These are phyloP conservation scores for Semicossyphus pulcher DNA, from an alignment of 2,113 vertebrate species.

Conservation along the genomic window DNA sequence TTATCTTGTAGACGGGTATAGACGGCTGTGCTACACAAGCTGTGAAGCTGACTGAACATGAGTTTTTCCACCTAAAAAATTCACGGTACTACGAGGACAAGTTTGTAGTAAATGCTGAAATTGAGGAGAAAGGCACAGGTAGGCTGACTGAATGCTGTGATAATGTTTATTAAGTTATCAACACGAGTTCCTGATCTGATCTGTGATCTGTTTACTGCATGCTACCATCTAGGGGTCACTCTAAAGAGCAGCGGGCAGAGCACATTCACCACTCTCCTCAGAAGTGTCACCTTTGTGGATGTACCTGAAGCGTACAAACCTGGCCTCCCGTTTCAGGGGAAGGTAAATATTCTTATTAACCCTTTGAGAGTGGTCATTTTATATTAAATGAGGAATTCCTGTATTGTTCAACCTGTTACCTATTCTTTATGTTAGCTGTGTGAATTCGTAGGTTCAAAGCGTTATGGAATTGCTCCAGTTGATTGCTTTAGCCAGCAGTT, in stretches of 20 bases:
- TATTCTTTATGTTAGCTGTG: too few species aligned
- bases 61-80: slow-evolving; percentile 13
- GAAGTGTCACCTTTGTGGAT: slow-evolving; percentile 64
- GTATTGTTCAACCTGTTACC: too few species aligned
- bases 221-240: slow-evolving; percentile 61
- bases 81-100: background rate
- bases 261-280: slow-evolving; percentile 42
- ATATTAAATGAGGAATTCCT: too few species aligned
- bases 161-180: background rate
- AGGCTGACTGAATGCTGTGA: background rate
- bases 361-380: too few species aligned
- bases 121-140: slow-evolving; percentile 83
- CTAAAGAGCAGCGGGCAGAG: slow-evolving; percentile 31
- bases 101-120: slow-evolving; percentile 59
- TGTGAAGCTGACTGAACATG: slow-evolving; percentile 44
- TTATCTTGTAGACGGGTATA: slow-evolving; percentile 71
- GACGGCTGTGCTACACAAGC: slow-evolving; percentile 72
- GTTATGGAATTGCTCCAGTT: too few species aligned
- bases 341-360: slow-evolving; percentile 68
- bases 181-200: background rate
- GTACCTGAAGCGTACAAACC: slow-evolving; percentile 58
- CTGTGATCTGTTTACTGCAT: slow-evolving; percentile 5
- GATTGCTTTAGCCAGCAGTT: too few species aligned
- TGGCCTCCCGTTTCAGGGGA: slow-evolving; percentile 75
- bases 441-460: too few species aligned